Percentiles rank a stretch among this genome's conserved stretches.
Conservation (phyloP, 2,888 invertebrate species). For the Didymodactylos carnosus region DNA sequence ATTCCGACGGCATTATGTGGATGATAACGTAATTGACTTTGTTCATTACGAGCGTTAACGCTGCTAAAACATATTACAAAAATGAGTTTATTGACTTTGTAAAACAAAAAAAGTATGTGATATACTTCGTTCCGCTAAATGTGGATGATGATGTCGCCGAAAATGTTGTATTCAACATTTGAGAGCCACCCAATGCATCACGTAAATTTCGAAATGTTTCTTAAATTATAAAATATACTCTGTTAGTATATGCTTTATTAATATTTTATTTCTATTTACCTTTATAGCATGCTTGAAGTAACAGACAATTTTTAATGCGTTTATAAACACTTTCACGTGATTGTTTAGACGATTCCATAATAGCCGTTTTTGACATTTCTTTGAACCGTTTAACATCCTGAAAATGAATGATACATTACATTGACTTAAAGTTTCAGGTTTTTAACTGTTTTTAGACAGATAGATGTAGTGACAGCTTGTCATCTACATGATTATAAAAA, state of each 20-base stretch:
- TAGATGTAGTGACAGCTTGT: too few relatives aligned
- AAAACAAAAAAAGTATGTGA: neutral
- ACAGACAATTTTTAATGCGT: constrained; percentile 10
- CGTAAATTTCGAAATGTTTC: constrained; percentile 10
- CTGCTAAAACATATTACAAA: neutral
- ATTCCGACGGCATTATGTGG: neutral
- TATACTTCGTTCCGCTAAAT: neutral
- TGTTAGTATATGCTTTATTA: too few relatives aligned
- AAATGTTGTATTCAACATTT: neutral
- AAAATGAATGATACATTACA: too few relatives aligned
- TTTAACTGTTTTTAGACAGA: too few relatives aligned
- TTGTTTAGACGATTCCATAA: neutral
- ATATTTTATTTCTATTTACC: too few relatives aligned
- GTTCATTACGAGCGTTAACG: neutral
- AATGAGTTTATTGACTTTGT: neutral
- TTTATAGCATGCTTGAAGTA: constrained; percentile 5
- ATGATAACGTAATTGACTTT: neutral
- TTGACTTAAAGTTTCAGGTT: too few relatives aligned
- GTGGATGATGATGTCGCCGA: constrained; percentile 3
- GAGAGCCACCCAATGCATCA: constrained; percentile 11
- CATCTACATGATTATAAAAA: too few relatives aligned
- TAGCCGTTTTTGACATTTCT: neutral
- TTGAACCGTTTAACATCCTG: neutral
- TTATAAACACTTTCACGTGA: constrained; percentile 3
- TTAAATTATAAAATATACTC: too few relatives aligned